Conservation (phyloP, 2,797 vertebrate genomes). For the Botia kubotai region DNA sequence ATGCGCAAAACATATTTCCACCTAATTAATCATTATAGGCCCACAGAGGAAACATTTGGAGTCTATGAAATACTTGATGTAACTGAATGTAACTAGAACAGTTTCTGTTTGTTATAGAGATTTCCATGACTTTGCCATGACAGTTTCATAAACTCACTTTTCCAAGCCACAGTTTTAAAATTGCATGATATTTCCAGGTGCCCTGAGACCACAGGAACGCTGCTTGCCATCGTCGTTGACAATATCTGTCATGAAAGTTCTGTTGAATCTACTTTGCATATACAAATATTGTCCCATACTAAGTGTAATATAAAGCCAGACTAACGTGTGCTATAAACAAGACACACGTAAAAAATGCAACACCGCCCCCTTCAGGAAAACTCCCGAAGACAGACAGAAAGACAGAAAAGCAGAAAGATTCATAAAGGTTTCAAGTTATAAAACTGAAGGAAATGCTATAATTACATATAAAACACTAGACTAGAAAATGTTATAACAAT, state of each 20-base stretch:
- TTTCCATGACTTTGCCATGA: neutral
- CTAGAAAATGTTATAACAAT: no score
- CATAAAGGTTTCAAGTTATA: no score
- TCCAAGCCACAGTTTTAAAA: neutral
- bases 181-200: neutral
- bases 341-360: neutral
- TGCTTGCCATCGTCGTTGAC: neutral
- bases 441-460: neutral
- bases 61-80: neutral
- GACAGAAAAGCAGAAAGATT: no score
- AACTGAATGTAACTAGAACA: neutral
- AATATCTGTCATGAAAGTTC: neutral
- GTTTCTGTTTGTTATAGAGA: neutral
- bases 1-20: neutral
- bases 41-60: neutral
- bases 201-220: neutral
- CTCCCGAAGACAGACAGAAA: neutral
- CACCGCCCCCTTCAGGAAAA: constrained; percentile 30
- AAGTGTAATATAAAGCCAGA: neutral
- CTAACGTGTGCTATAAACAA: neutral
- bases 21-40: neutral
- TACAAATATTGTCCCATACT: neutral
- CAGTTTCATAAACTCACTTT: neutral
- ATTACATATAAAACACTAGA: neutral
- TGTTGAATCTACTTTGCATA: neutral